Base-by-base conservation (phyloP, 2,888 invertebrate genomes). In the Napeogenes inachia region DNA sequence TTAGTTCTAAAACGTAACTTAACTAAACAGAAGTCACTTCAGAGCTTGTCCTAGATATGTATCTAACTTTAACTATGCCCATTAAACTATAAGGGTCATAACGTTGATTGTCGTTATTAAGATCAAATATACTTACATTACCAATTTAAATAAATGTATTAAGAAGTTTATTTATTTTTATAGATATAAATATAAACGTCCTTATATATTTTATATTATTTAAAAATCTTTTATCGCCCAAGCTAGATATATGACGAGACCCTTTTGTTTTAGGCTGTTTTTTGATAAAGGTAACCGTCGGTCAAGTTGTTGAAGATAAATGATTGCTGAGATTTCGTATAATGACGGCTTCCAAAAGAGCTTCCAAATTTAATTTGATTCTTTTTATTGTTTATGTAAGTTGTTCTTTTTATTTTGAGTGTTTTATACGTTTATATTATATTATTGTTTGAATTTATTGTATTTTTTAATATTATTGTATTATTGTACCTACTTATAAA, bases 321-420 rank as follows among this genome's bases (percentile, higher is more conserved):
- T 89, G 88, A 89, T 90, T 89, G 85, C 87, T 76, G 77, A 83
- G 85, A 85, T 88, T 88, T 84, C 71, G 75, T 82, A 81, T 89
- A 89, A 89, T 89, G 85, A 87, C 77, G 77, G 81, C 83, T 83
- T 71, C 82, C 83, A 84, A 79, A 82, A 79, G 56, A 50, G 50
- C 66, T 63, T 59, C 60, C 61, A 58, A 62, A 61, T 61, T 62
- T 54, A 30, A 45, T 60, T 60, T 62, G 56, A 66, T 66, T 61
- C 63, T 68, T 63, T 59, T 59, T 54, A 13, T 46, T 57, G 42
- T 56, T 57, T 57, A 50, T 38, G 13, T 35, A 32, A 32, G 33
- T 6, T 46, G 38, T 13, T 56, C 60, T 62, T 56, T 56, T 69
- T 67, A 68, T 69, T 21, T 21, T 21, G 21, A 21, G 72, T 65